These are phyloP conservation scores for Thamnophis elegans DNA, from an alignment of 2,797 vertebrate genomes.

Conservation along the genomic window DNA sequence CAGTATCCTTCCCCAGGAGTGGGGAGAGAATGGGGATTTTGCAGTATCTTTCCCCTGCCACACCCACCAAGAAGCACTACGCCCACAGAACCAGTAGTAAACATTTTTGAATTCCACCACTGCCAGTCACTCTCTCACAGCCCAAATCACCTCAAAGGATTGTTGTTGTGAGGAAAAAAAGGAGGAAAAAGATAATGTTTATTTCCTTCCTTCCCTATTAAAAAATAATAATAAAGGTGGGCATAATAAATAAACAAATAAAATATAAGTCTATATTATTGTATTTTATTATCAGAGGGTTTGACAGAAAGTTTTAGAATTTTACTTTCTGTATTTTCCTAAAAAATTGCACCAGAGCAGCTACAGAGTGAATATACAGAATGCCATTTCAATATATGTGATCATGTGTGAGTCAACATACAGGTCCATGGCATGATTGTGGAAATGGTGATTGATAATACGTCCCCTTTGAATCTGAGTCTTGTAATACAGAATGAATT, in stretches of 20 bases:
- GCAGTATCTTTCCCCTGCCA: too few species aligned
- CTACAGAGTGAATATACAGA: background rate
- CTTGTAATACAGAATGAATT: background rate
- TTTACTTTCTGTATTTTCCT: background rate
- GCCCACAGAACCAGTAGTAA: too few species aligned
- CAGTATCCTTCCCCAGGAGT: too few species aligned
- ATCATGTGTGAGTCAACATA: background rate
- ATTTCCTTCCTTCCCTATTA: background rate
- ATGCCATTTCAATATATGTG: background rate
- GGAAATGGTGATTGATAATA: too few species aligned
- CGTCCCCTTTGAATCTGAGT: too few species aligned
- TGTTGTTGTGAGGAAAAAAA: background rate
- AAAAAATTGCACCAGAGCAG: background rate
- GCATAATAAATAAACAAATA: background rate
- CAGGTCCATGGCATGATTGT: background rate
- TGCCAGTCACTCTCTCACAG: background rate
- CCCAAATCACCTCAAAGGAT: background rate
- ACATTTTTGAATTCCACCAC: too few species aligned
- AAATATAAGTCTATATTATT: background rate
- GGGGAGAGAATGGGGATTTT: too few species aligned
- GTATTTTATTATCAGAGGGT: constrained; percentile 1
- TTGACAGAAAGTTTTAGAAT: background rate
- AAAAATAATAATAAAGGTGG: background rate
- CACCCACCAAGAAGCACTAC: too few species aligned
- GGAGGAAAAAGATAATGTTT: background rate